Percentiles rank a stretch among this genome's conserved stretches.
Evolutionary conservation across 2,797 vertebrate species (phyloP).

Genomic region (Uromys caudimaculatus): DNA sequence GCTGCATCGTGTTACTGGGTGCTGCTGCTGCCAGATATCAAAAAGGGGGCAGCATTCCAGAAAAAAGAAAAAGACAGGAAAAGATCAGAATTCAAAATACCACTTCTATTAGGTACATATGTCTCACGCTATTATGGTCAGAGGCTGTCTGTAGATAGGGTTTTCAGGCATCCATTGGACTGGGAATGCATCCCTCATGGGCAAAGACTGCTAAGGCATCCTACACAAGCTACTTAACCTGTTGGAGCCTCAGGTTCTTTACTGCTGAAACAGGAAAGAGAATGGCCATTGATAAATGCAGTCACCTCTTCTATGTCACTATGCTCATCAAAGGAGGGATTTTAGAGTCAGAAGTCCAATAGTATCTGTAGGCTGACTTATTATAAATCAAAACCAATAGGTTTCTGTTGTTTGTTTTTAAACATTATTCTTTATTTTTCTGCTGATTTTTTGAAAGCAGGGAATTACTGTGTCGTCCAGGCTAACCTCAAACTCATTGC

Average conservation of each 20-base stretch:
- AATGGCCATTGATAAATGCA: neutral
- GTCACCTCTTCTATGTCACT: neutral
- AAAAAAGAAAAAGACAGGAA: neutral
- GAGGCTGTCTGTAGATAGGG: neutral
- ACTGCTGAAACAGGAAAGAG: neutral
- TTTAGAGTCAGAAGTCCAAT: constrained; percentile 14
- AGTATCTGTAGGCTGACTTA: neutral
- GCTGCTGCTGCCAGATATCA: neutral
- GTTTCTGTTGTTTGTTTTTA: neutral
- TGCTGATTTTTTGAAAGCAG: neutral
- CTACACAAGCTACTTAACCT: neutral
- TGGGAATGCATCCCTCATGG: neutral
- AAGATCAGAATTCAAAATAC: neutral
- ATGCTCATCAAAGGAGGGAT: constrained; percentile 11
- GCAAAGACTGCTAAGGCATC: neutral
- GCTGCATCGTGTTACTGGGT: neutral
- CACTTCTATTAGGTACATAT: neutral
- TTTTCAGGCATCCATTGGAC: neutral
- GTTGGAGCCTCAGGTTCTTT: neutral
- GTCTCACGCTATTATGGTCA: neutral
- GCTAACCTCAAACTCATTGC: neutral
- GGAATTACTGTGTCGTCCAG: neutral
- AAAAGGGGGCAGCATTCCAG: no score
- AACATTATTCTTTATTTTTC: neutral
- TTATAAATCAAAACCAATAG: neutral